Conservation (phyloP, 2,888 invertebrate species). For the Chromoteleia sp. region DNA sequence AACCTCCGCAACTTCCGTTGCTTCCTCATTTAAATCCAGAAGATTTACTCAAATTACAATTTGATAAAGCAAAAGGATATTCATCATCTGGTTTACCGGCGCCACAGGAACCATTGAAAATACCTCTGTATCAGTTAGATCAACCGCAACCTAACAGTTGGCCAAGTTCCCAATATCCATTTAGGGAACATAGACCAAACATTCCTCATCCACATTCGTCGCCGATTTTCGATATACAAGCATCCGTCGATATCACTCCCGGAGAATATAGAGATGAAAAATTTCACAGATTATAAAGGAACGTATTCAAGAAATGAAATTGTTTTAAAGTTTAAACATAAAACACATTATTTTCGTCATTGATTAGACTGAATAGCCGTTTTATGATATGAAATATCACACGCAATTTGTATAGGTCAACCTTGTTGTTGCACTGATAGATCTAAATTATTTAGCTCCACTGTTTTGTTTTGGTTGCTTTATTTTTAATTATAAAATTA, state of each 20-base stretch:
- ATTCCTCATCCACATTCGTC: conserved; percentile 3
- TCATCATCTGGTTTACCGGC: conserved; percentile 30
- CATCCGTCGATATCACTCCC: conserved; percentile 64
- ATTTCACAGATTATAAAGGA: conserved; percentile 56
- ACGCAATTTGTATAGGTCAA: not conserved
- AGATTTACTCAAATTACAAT: conserved; percentile 50
- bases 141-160: conserved; percentile 36
- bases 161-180: conserved; percentile 33
- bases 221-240: conserved; percentile 58
- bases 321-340: not conserved
- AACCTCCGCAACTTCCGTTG: conserved; percentile 59
- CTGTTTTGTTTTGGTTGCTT: not conserved
- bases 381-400: not conserved
- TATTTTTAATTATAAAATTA: too few relatives aligned
- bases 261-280: conserved; percentile 56
- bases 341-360: not conserved
- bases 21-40: conserved; percentile 65
- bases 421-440: not conserved
- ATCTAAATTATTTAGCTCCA: not conserved
- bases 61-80: conserved; percentile 44
- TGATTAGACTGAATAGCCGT: not conserved
- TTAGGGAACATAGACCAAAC: conserved; percentile 47
- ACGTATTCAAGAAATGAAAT: not conserved
- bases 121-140: conserved; percentile 58
- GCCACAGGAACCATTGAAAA: conserved; percentile 63